Evolutionary conservation across 2,797 vertebrate species (phyloP).

Genomic region (Gallinago nigripennis): DNA sequence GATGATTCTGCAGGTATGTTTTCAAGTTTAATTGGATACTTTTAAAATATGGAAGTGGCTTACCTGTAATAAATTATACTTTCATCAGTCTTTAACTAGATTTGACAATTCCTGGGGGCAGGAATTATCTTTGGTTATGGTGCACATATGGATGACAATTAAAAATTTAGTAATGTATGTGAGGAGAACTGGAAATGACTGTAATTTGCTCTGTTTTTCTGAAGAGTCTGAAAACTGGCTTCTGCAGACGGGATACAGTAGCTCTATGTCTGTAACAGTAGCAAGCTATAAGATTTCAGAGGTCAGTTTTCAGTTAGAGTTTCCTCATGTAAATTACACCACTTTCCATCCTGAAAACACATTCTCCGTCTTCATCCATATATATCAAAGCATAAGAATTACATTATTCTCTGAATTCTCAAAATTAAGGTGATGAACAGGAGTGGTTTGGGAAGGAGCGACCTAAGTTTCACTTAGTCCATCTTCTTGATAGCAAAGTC

Average conservation of each 20-base stretch:
- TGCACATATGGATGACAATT: background rate
- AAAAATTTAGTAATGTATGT: background rate
- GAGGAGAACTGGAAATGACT: background rate
- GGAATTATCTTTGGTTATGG: background rate
- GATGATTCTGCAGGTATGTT: background rate
- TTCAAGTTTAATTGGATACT: background rate
- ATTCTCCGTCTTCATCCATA: background rate
- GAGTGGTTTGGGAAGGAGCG: background rate
- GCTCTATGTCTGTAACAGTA: accelerated
- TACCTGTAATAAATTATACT: background rate
- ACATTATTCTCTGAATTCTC: background rate
- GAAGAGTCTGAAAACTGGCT: background rate
- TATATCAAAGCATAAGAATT: background rate
- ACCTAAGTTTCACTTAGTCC: background rate
- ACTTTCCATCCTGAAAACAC: background rate
- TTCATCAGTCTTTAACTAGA: background rate
- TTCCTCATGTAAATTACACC: background rate
- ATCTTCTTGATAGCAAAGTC: background rate
- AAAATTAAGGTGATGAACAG: background rate
- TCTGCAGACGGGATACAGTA: background rate
- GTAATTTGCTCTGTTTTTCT: background rate
- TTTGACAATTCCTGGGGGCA: background rate
- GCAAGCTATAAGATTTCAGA: background rate
- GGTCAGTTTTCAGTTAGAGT: background rate
- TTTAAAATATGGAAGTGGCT: background rate